These are phyloP conservation scores for Drosophila auraria DNA, from an alignment of 1,140 invertebrate species.

Conservation along the genomic window DNA sequence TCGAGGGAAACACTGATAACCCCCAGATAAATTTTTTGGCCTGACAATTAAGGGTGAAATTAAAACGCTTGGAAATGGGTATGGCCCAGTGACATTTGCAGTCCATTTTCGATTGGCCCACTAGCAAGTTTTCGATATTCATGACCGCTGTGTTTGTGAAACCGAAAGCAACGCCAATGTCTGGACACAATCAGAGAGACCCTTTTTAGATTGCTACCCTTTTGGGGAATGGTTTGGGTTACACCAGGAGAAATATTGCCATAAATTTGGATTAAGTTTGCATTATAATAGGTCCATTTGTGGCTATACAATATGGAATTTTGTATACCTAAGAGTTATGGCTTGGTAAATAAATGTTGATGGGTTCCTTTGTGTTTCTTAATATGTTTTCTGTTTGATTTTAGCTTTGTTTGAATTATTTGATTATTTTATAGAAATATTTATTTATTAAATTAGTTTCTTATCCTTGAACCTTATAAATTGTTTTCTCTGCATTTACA, in stretches of 20 bases:
- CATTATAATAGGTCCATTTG: constrained; percentile 15
- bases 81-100: constrained; percentile 14
- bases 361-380: not conserved
- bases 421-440: not conserved
- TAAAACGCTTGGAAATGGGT: constrained; percentile 17
- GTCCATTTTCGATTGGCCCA: constrained; percentile 27
- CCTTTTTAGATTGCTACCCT: constrained; percentile 21
- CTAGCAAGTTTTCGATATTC: constrained; percentile 31
- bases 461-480: not conserved
- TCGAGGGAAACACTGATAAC: constrained; percentile 9
- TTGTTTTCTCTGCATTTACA: constrained; percentile 17
- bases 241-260: constrained; percentile 23
- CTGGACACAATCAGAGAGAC: constrained; percentile 21
- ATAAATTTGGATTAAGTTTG: constrained; percentile 7
- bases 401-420: constrained; percentile 2
- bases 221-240: not conserved
- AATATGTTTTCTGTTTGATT: not conserved
- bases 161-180: constrained; percentile 43
- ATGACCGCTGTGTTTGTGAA: constrained; percentile 26
- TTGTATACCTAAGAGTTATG: not conserved
- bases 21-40: constrained; percentile 3
- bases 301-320: not conserved
- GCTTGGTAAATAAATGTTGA: no score
- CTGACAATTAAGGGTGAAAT: constrained; percentile 31
- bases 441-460: not conserved